Percentiles rank a stretch among this genome's conserved stretches.
Conservation (phyloP, 2,797 vertebrate species). For the Enteromius anoplus region DNA sequence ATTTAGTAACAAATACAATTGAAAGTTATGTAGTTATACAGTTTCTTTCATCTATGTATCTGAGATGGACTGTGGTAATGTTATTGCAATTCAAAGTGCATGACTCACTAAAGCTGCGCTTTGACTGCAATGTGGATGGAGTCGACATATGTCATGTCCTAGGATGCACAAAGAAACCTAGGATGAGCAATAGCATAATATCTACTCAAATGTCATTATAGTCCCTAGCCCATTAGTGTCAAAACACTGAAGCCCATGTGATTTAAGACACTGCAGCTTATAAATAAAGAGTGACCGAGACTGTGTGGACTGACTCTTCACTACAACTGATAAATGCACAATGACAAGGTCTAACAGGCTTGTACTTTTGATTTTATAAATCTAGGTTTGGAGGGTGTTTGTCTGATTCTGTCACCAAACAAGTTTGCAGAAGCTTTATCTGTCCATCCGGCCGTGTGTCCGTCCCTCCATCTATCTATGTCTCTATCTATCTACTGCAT, state of each 20-base stretch:
- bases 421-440: background rate
- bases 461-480: background rate
- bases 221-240: background rate
- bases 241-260: conserved; percentile 5
- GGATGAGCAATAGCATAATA: conserved; percentile 1
- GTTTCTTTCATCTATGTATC: background rate
- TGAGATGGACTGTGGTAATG: background rate
- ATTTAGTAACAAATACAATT: background rate
- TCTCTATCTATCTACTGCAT: background rate
- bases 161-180: background rate
- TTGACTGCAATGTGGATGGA: background rate
- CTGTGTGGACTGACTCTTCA: background rate
- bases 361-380: background rate
- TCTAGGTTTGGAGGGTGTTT: background rate
- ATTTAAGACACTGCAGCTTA: conserved; percentile 9
- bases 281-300: conserved; percentile 16
- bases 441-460: background rate
- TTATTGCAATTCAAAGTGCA: background rate
- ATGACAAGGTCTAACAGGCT: background rate
- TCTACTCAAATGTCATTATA: background rate
- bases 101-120: background rate
- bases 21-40: background rate
- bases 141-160: background rate
- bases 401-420: background rate
- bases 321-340: background rate